A percentile compares a stretch with the other conserved stretches of the same genome.
Evolutionary conservation across 2,888 invertebrate genomes (phyloP).

Genomic region (Conistra vaccinii): DNA sequence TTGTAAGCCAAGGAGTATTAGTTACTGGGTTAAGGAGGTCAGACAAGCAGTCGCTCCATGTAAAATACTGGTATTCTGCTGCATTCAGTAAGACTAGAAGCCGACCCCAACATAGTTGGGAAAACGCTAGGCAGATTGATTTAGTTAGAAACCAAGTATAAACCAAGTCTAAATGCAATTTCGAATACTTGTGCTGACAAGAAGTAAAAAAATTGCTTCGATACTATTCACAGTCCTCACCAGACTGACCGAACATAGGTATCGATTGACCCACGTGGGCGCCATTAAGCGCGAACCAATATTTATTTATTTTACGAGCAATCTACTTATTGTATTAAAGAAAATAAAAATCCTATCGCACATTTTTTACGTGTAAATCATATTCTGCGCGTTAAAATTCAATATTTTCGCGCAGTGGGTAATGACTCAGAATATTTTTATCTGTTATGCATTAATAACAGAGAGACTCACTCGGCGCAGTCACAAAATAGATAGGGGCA

Average conservation of each 20-base stretch:
- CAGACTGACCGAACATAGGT: not conserved
- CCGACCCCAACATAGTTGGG: too few species aligned
- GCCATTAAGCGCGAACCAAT: not conserved
- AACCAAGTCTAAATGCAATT: not conserved
- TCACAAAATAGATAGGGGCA: not conserved
- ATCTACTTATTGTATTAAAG: constrained; percentile 14
- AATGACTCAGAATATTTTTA: constrained; percentile 57
- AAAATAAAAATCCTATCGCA: constrained; percentile 13
- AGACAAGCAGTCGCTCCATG: too few species aligned
- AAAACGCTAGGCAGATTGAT: too few species aligned
- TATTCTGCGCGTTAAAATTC: constrained; percentile 46
- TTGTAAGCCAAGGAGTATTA: too few species aligned
- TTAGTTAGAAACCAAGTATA: too few species aligned
- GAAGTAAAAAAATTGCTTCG: not conserved
- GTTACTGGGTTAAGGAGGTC: too few species aligned
- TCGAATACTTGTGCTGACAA: not conserved
- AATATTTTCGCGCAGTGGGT: constrained; percentile 39
- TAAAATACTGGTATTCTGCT: too few species aligned
- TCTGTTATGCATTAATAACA: constrained; percentile 55
- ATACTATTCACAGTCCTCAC: not conserved
- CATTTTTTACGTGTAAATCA: constrained; percentile 30
- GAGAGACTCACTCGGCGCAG: constrained; percentile 23
- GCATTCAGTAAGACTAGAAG: too few species aligned
- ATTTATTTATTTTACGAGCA: constrained; percentile 1
- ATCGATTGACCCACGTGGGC: not conserved